Evolutionary conservation across 2,113 vertebrate genomes (phyloP), one percentile per base, ranked within the genome.

Genomic region (Pachypanchax playfairii): DNA sequence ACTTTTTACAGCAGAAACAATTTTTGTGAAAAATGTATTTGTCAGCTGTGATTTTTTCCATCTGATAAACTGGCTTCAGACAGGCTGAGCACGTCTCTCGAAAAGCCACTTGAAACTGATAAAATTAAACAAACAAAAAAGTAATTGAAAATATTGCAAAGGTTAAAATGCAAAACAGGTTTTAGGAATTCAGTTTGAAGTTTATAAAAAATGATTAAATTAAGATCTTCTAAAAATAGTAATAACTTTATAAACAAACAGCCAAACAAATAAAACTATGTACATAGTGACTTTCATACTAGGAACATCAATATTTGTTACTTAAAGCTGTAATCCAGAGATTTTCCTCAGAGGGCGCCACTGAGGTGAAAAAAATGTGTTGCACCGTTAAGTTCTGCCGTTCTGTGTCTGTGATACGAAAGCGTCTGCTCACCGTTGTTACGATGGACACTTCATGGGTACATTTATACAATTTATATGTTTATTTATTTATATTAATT

Each of bases 1-100:
- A 96, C 56, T 89, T 46, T 56, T 88, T 93, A 69, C 95, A 96
- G 84, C 91, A 91, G 88, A 96, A 95, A 79, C 95, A 95, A 0
- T 67, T 85, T 84, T 15, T 90, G 77, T 96, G 93, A 69, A 94
- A 88, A 57, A 90, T 85, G 25, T 83, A 68, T 68, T 90, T 90
- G 77, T 92, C 92, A 10, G 89, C 58, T 22, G 74, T 74, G 43
- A 93, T 86, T 75, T 85, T 61, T 83, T 95, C 93, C 92, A 90
- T 87, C 17, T 89, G 64, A 73, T 92, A 93, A 62, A 92, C 91
- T 3, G 93, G 88, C 78, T 88, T 90, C 60, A 84, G 71, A 75
- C 94, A 95, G 13, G 73, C 87, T 42, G 88, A 83, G 61, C 94
- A 95, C 63, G 42, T 78, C 59, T 95, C 94, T 51, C 59, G 87